Percentiles rank a stretch among this genome's conserved stretches.
phyloP scores from a whole-genome alignment of 2,113 vertebrate species.

The Amazona guildingii region DNA sequence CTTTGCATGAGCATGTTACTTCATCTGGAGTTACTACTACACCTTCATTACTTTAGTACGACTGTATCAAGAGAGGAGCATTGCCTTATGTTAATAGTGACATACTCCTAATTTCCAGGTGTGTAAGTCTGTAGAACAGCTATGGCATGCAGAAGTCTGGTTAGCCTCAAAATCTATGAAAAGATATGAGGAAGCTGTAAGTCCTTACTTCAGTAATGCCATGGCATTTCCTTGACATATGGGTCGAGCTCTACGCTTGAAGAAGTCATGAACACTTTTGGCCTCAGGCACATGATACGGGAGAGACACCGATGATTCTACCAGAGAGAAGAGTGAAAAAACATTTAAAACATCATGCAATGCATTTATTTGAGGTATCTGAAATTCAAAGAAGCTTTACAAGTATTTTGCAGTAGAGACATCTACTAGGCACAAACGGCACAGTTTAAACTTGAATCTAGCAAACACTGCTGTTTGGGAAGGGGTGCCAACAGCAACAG shows the following conservation, averaged over 20 bases:
- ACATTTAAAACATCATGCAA: not conserved
- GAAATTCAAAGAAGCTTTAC: not conserved
- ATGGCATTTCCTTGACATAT: constrained; percentile 83
- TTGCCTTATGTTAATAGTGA: not conserved
- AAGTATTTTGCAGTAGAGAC: not conserved
- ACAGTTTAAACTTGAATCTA: not conserved
- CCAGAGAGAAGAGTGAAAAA: not conserved
- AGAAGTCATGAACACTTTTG: constrained; percentile 92
- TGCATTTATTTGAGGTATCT: not conserved
- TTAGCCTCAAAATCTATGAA: not conserved
- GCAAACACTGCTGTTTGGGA: not conserved
- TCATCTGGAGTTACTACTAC: not conserved
- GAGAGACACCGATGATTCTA: constrained; percentile 88
- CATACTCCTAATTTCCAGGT: not conserved
- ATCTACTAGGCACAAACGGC: not conserved
- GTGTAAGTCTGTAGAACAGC: rapidly evolving
- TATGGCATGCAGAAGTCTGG: not conserved
- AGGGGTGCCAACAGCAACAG: not conserved
- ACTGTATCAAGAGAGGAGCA: not conserved
- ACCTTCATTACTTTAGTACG: rapidly evolving
- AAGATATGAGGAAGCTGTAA: not conserved
- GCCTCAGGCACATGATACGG: constrained; percentile 92
- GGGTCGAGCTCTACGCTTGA: constrained; percentile 81
- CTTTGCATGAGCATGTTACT: not conserved
- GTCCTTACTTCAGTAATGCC: constrained; percentile 89